Evolutionary conservation across 2,797 vertebrate species (phyloP), one percentile per base, ranked within the genome.

Genomic region (Telmatherina bonti): DNA sequence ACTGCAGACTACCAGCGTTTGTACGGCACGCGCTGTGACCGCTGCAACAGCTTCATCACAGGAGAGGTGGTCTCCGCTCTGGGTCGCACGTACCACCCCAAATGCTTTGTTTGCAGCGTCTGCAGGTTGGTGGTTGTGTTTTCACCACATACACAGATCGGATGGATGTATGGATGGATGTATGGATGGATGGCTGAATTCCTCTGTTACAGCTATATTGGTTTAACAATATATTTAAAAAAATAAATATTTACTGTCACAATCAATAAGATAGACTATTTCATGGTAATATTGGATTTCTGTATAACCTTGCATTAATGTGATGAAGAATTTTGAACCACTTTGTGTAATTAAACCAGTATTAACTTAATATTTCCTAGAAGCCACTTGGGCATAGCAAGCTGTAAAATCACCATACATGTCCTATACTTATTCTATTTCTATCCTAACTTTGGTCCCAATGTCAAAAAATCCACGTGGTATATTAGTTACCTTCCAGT

Each of bases 41-140:
- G 98, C 93, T 99, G 98, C 0, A 92, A 94, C 58, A 95, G 95
- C 91, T 99, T 99, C 91, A 99, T 99, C 93, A 97, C 96, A 0
- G 98, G 98, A 53, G 98, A 99, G 88, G 97, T 99, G 91, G 97
- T 99, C 81, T 99, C 98, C 0, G 97, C 97, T 7, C 94, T 99
- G 90, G 97, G 98, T 72, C 96, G 96, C 77, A 96, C 98, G 52
- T 99, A 98, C 93, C 98, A 99, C 90, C 98, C 98, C 81, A 97
- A 96, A 90, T 99, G 98, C 92, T 99, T 99, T 5, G 97, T 99
- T 84, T 99, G 98, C 94, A 98, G 95, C 64, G 89, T 97, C 66
- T 99, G 98, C 97, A 97, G 96, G 98, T 99, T 85, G 82, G 88
- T 38, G 51, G 22, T 12, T 72, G 51, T 35, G 9, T 4, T 56